Evolutionary conservation across 2,113 vertebrate species (phyloP), one percentile per base, ranked within the genome.

Genomic region (Antennarius striatus): DNA sequence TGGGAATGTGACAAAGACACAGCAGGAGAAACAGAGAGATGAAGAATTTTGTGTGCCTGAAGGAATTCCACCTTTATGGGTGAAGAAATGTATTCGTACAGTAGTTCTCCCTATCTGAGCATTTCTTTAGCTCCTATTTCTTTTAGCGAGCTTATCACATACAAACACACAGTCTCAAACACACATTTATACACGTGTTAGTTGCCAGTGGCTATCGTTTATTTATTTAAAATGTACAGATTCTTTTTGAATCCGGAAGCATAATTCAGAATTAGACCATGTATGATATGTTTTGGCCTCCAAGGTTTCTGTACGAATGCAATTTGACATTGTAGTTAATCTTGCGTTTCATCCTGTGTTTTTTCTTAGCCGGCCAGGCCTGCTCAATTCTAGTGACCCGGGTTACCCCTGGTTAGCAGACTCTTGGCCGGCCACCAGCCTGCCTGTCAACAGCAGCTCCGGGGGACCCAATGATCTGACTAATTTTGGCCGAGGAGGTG

Each of bases 341-440:
- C 32, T 46, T 15, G 29, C 60, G 3, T 73, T 61, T 71, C 43
- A 47, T 63, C 28, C 10, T 71, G 15, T 83, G 13, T 80, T 49
- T 75, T 40, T 17, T 10, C 51, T 48, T 80, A 99, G 98, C 81
- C 96, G 97, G 22, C 96, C 97, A 56, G 98, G 98, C 75, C 89
- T 99, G 69, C 87, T 99, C 69, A 98, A 97, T 76, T 91, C 95
- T 55, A 92, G 94, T 71, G 98, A 99, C 80, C 94, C 96, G 15
- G 95, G 87, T 55, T 98, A 99, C 71, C 98, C 97, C 62, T 99
- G 98, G 98, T 94, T 99, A 82, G 96, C 98, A 4, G 98, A 99
- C 86, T 99, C 98, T 15, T 99, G 98, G 98, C 98, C 98, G 46
- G 94, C 96, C 53, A 95, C 96, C 51, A 98, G 96, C 90, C 93